phyloP scores from a whole-genome alignment of 2,797 vertebrate species.

The Clamator glandarius region DNA sequence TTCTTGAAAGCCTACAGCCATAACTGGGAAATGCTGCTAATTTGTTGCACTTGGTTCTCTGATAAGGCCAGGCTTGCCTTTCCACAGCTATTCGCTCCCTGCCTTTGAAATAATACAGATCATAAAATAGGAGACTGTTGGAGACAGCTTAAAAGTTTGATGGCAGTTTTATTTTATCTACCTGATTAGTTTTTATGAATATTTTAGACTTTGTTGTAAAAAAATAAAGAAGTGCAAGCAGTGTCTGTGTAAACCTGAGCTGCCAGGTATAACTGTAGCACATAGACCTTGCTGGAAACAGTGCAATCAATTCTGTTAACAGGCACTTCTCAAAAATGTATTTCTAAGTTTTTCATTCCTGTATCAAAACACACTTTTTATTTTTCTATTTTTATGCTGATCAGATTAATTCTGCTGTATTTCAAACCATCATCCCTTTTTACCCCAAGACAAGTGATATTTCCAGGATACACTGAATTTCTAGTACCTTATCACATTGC shows the following conservation, averaged over 20 bases:
- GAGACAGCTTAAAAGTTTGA: neutral
- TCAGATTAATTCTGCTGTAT: neutral
- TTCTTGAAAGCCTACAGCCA: neutral
- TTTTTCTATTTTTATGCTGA: neutral
- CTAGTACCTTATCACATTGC: neutral
- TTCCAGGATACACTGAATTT: neutral
- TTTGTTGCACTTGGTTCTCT: neutral
- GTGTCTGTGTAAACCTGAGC: neutral
- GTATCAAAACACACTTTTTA: neutral
- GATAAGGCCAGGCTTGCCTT: neutral
- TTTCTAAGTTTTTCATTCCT: neutral
- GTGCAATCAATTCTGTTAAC: neutral
- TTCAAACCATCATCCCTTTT: neutral
- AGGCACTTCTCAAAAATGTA: neutral
- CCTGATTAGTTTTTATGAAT: neutral
- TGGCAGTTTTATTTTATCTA: neutral
- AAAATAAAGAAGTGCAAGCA: neutral
- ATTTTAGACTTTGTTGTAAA: neutral
- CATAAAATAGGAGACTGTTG: neutral
- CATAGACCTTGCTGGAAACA: neutral
- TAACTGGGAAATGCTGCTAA: neutral
- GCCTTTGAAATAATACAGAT: neutral
- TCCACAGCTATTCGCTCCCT: neutral
- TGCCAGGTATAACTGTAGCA: neutral
- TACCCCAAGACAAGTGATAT: neutral